Evolutionary conservation across 2,113 vertebrate genomes (phyloP).

Genomic region (Corynorhinus townsendii): DNA sequence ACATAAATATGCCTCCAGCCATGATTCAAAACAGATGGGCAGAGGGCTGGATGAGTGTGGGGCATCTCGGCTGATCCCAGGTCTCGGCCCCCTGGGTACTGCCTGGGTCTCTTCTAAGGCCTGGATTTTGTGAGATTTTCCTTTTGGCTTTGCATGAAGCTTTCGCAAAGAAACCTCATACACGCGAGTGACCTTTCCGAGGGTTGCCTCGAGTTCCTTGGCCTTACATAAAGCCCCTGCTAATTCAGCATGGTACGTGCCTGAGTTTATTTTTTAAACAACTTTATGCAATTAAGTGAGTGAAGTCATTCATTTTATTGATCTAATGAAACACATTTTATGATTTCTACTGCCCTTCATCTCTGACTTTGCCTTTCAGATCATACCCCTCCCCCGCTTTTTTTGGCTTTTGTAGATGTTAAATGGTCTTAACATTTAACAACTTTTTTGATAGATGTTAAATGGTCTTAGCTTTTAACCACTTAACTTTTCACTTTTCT

Average conservation of each 20-base stretch:
- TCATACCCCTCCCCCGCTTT: slow-evolving; percentile 29
- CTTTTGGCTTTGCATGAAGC: neutral
- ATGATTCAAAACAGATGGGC: slow-evolving; percentile 80
- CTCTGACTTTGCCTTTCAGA: slow-evolving; percentile 73
- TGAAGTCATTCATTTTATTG: slow-evolving; percentile 79
- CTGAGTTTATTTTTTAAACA: slow-evolving; percentile 70
- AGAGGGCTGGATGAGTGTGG: slow-evolving; percentile 59
- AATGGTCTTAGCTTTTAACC: slow-evolving; percentile 38
- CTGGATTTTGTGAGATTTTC: neutral
- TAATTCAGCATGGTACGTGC: slow-evolving; percentile 32
- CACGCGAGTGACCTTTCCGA: neutral
- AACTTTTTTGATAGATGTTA: slow-evolving; percentile 20
- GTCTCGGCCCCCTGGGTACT: neutral
- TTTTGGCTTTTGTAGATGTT: slow-evolving; percentile 65
- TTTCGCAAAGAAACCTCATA: neutral
- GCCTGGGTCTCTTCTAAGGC: neutral
- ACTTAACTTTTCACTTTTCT: slow-evolving; percentile 63
- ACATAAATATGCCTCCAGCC: slow-evolving; percentile 75
- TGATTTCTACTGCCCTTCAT: slow-evolving; percentile 70
- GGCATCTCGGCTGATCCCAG: slow-evolving; percentile 35
- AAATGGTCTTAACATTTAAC: slow-evolving; percentile 41
- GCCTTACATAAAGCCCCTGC: neutral
- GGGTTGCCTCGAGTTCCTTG: neutral
- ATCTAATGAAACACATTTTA: slow-evolving; percentile 77
- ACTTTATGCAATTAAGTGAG: slow-evolving; percentile 77